Evolutionary conservation across 2,797 vertebrate genomes (phyloP).

Genomic region (Siniperca undulata): DNA sequence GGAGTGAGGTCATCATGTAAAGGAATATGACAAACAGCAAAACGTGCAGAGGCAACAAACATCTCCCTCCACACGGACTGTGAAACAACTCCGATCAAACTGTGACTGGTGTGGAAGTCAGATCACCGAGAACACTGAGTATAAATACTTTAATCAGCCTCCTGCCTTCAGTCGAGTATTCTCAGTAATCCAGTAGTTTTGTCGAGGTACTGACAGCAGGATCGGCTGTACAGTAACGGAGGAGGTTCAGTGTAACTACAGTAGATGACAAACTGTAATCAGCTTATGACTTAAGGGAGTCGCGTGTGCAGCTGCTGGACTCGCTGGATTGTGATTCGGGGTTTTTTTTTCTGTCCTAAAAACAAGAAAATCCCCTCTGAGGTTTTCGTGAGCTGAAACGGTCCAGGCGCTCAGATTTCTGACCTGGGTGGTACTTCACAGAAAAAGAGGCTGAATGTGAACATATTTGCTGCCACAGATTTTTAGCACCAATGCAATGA

Average conservation of each 20-base stretch:
- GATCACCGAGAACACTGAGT: slow-evolving; percentile 1
- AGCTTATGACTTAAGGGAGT: slow-evolving; percentile 37
- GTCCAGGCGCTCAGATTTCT: neutral
- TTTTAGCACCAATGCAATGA: neutral
- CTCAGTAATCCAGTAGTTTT: slow-evolving; percentile 5
- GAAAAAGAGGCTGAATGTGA: neutral
- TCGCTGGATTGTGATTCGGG: neutral
- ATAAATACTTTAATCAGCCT: neutral
- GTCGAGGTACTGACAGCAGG: neutral
- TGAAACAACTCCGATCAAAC: neutral
- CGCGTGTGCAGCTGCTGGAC: slow-evolving; percentile 24
- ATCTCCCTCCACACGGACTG: too few species aligned
- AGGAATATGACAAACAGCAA: neutral
- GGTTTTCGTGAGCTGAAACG: neutral
- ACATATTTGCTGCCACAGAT: neutral
- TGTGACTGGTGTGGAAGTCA: neutral
- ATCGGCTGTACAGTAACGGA: neutral
- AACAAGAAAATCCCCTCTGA: slow-evolving; percentile 11
- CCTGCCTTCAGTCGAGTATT: neutral
- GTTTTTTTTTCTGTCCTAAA: slow-evolving; percentile 25
- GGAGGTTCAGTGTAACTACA: slow-evolving; percentile 19
- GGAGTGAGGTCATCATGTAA: too few species aligned
- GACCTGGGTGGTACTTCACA: neutral
- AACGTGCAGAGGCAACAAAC: neutral
- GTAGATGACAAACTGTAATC: slow-evolving; percentile 38